phyloP scores from a whole-genome alignment of 2,113 vertebrate species.

The Notiomystis cincta region DNA sequence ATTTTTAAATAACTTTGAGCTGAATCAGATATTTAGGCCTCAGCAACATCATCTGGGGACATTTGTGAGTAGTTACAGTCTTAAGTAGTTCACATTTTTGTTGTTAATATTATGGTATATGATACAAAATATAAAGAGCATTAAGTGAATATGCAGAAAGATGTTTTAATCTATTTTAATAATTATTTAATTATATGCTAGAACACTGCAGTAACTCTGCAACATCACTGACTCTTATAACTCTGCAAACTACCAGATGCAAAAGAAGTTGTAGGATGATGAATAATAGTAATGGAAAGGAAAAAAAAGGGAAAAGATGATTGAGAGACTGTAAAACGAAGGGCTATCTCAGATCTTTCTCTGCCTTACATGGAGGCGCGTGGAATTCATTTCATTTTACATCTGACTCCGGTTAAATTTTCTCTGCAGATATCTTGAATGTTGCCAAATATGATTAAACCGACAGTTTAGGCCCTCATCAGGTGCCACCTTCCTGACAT shows the following conservation, averaged over 20 bases:
- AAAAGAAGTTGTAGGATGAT: neutral
- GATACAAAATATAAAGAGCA: neutral
- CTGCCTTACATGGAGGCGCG: neutral
- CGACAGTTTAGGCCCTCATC: conserved; percentile 3
- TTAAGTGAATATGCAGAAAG: neutral
- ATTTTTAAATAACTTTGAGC: neutral
- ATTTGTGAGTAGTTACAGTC: neutral
- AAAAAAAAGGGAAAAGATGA: neutral
- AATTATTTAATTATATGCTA: neutral
- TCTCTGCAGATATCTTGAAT: conserved; percentile 20
- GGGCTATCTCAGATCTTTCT: neutral
- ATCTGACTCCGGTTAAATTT: conserved; percentile 25
- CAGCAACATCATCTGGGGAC: neutral
- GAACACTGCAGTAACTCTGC: neutral
- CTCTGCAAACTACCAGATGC: neutral
- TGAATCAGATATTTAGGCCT: conserved; percentile 2
- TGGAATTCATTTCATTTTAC: conserved; percentile 44
- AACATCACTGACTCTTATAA: neutral
- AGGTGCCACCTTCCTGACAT: neutral
- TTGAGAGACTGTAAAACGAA: conserved; percentile 26
- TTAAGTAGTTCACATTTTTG: neutral
- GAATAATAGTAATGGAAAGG: neutral
- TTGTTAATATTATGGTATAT: neutral
- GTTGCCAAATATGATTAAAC: conserved; percentile 37
- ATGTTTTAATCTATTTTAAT: neutral